These are phyloP conservation scores for Coranthus polyacanthus DNA, from an alignment of 2,797 vertebrate species.

Conservation along the genomic window DNA sequence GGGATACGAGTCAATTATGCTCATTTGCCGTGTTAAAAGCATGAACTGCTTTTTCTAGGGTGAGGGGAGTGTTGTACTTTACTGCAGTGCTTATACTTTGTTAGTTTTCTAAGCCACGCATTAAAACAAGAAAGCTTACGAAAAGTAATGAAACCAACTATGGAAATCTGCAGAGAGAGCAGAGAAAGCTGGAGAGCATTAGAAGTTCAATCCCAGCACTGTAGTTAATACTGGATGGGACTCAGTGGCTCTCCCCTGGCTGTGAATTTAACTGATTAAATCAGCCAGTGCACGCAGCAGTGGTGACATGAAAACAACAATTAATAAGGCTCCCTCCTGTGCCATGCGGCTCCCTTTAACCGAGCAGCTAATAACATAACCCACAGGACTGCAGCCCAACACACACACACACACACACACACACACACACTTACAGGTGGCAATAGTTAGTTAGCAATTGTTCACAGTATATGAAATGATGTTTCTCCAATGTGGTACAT, in stretches of 20 bases:
- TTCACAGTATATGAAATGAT: slow-evolving; percentile 55
- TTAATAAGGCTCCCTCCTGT: slow-evolving; percentile 89
- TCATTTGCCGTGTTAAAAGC: slow-evolving; percentile 81
- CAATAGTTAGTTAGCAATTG: slow-evolving; percentile 61
- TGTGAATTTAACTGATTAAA: slow-evolving; percentile 93
- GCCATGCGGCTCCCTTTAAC: slow-evolving; percentile 87
- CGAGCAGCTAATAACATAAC: slow-evolving; percentile 92
- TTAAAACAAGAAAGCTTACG: slow-evolving; percentile 79
- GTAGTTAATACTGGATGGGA: slow-evolving; percentile 84
- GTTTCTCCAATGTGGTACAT: slow-evolving; percentile 37
- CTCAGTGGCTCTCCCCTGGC: slow-evolving; percentile 81
- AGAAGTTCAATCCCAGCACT: slow-evolving; percentile 78
- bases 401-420: slow-evolving; percentile 18
- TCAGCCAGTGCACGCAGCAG: slow-evolving; percentile 87
- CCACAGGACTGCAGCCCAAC: slow-evolving; percentile 81
- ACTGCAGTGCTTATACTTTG: slow-evolving; percentile 75
- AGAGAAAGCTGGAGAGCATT: slow-evolving; percentile 73
- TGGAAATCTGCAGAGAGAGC: slow-evolving; percentile 75
- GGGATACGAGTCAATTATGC: slow-evolving; percentile 58
- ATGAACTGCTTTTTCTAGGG: slow-evolving; percentile 34
- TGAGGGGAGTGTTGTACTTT: slow-evolving; percentile 54
- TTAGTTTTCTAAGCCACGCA: slow-evolving; percentile 72
- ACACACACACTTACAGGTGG: slow-evolving; percentile 59
- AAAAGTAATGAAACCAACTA: slow-evolving; percentile 77
- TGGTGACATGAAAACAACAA: slow-evolving; percentile 91